A percentile compares a stretch with the other conserved stretches of the same genome.
phyloP scores from a whole-genome alignment of 1,140 invertebrate genomes.

The Ladona fulva region DNA sequence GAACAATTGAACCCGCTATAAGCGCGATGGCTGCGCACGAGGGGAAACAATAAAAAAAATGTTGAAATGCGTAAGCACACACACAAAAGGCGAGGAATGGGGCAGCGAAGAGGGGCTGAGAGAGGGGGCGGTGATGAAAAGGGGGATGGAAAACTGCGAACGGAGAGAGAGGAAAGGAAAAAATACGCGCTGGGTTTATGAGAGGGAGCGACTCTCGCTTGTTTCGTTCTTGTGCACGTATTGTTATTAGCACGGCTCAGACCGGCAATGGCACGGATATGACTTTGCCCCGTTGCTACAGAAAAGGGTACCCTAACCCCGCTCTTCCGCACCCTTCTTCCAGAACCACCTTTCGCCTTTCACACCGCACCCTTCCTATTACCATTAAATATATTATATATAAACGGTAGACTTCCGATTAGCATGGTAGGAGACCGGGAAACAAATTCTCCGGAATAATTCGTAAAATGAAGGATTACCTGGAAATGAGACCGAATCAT shows the following conservation, averaged over 20 bases:
- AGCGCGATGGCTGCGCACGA: not conserved
- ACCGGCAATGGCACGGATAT: not conserved
- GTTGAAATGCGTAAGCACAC: constrained; percentile 2
- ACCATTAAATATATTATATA: too few species aligned
- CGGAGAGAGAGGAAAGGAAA: not conserved
- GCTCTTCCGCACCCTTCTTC: too few species aligned
- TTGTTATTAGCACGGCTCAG: not conserved
- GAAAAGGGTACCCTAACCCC: too few species aligned
- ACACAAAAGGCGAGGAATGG: not conserved
- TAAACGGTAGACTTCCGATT: too few species aligned
- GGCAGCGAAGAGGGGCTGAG: not conserved
- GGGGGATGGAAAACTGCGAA: not conserved
- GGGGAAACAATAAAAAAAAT: not conserved
- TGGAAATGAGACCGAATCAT: too few species aligned
- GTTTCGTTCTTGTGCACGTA: not conserved
- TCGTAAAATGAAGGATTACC: too few species aligned
- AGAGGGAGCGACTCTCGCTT: not conserved
- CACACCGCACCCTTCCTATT: too few species aligned
- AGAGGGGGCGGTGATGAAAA: not conserved
- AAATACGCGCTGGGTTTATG: not conserved
- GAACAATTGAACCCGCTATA: not conserved
- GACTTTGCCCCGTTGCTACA: not conserved
- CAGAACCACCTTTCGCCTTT: too few species aligned
- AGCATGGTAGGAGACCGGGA: too few species aligned
- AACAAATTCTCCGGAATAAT: too few species aligned